phyloP scores from a whole-genome alignment of 1,140 invertebrate genomes.

The Mya arenaria region DNA sequence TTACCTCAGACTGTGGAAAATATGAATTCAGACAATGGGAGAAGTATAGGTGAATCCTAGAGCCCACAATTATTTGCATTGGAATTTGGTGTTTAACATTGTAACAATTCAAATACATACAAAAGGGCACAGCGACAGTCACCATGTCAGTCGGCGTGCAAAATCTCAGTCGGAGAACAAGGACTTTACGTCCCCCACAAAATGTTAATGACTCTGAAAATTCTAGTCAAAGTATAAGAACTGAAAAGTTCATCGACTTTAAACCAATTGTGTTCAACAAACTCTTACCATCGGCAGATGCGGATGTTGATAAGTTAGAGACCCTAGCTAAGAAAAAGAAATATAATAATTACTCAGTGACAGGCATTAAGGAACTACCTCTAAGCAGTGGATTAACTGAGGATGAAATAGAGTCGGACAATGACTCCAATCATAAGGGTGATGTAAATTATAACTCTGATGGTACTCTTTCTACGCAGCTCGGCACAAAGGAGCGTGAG shows the following conservation, averaged over 20 bases:
- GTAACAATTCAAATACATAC: constrained; percentile 49
- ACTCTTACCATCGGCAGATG: background rate
- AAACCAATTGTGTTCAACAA: background rate
- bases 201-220: background rate
- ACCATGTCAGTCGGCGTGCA: constrained; percentile 38
- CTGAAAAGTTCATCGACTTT: background rate
- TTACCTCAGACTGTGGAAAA: constrained; percentile 10
- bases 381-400: constrained; percentile 31
- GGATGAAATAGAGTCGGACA: background rate
- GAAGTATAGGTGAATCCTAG: constrained; percentile 18
- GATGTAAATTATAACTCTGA: constrained; percentile 7
- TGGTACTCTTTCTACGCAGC: constrained; percentile 53
- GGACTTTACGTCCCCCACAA: constrained; percentile 29
- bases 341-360: constrained; percentile 43
- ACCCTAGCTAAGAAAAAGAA: constrained; percentile 2
- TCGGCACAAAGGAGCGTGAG: constrained; percentile 71
- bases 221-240: too few species aligned
- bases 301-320: background rate
- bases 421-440: constrained; percentile 2
- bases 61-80: constrained; percentile 38
- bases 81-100: constrained; percentile 49
- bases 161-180: constrained; percentile 42
- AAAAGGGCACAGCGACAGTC: constrained; percentile 8
- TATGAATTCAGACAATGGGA: constrained; percentile 6
- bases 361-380: constrained; percentile 45